A percentile compares a stretch with the other conserved stretches of the same genome.
These are phyloP conservation scores for Coecobrya sp. DNA, from an alignment of 2,888 invertebrate genomes.

Conservation along the genomic window DNA sequence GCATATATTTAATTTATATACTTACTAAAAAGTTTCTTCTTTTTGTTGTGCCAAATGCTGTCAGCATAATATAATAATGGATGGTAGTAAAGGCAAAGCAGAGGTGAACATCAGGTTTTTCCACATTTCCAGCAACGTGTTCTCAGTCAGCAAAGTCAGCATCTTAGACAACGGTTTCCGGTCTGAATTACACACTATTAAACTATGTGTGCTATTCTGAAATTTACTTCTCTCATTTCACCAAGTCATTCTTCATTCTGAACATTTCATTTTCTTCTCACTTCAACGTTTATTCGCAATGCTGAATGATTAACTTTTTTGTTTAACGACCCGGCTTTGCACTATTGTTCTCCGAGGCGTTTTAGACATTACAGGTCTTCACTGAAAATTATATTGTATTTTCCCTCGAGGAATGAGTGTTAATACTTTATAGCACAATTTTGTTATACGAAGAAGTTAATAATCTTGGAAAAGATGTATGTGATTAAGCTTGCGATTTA, in stretches of 20 bases:
- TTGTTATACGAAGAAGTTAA: constrained; percentile 42
- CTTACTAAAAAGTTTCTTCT: neutral
- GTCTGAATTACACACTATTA: constrained; percentile 46
- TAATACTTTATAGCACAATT: neutral
- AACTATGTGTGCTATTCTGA: constrained; percentile 10
- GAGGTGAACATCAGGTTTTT: constrained; percentile 1
- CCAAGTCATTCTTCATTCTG: constrained; percentile 23
- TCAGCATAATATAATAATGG: constrained; percentile 20
- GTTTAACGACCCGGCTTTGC: constrained; percentile 33
- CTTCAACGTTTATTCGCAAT: constrained; percentile 10
- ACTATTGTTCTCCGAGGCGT: neutral
- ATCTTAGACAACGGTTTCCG: constrained; percentile 8
- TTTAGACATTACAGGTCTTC: neutral
- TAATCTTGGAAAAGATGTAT: constrained; percentile 29
- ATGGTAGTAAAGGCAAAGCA: neutral
- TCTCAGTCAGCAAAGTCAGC: neutral
- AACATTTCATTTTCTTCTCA: constrained; percentile 51
- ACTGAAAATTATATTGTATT: neutral
- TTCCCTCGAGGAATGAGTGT: neutral
- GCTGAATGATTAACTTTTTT: constrained; percentile 52
- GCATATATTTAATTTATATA: too few relatives aligned
- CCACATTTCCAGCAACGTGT: neutral
- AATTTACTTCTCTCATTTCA: constrained; percentile 57
- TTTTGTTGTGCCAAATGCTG: constrained; percentile 39
- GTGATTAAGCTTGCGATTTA: constrained; percentile 46